Evolutionary conservation across 1,140 invertebrate genomes (phyloP), one percentile per base, ranked within the genome.

Genomic region (Belonocnema kinseyi): DNA sequence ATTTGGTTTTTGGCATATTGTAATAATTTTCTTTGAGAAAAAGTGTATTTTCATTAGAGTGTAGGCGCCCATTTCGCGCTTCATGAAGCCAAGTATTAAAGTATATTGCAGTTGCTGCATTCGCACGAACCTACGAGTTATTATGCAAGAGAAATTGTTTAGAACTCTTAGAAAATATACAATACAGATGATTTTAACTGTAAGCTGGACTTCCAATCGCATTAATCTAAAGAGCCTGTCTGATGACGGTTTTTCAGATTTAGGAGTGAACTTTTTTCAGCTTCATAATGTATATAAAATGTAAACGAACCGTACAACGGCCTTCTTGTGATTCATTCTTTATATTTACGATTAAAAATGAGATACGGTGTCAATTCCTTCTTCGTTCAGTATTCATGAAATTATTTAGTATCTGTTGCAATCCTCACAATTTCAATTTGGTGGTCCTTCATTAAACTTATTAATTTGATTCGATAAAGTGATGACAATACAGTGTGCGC

Each of bases 401-500:
- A 40, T 10, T 16, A 40, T n/a, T 16, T 4, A 6, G 26, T 54
- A 17, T 54, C 13, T 66, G 16, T 8, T 4, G 40, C 14, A 33
- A 16, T 33, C 26, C 14, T 33, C 13, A 66, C 14, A 66, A 14
- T 46, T 46, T 40, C 3, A 26, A 8, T 6, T 66, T 10, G 26
- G 33, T 26, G 26, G 21, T 66, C 16, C 33, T 26, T 16, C 3
- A 40, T 14, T 16, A 19, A 19, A 56, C 13, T 12, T 53, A 10
- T 17, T 16, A 66, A 8, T 66, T 66, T 66, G 26, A 16, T 66
- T 66, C 61, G 40, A 66, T 66, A 11, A 66, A 66, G 33, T 66
- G 21, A 66, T 66, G 61, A 66, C 61, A 66, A 66, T 66, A 66
- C 61, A 66, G 26, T 66, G 33, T 66, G 61, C 61, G 61, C 40